Conservation (phyloP, 35 echinoderm and acorn worm species). For the Apostichopus japonicus region DNA sequence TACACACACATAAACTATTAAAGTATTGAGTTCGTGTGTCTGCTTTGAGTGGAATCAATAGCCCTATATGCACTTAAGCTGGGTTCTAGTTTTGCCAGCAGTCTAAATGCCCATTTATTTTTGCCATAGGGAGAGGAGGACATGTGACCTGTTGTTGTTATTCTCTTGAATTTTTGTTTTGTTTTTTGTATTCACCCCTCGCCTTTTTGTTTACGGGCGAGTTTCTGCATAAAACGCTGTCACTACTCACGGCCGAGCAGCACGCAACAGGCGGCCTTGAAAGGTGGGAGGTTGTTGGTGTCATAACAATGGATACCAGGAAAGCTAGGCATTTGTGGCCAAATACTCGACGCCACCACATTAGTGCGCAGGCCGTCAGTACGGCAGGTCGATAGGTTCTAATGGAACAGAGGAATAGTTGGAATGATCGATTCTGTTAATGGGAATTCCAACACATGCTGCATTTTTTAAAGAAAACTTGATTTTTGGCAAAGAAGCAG, state of each 20-base stretch:
- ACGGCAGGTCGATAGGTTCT: neutral
- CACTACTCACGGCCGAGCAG: constrained; percentile 7
- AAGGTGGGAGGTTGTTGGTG: neutral
- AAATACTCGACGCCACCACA: constrained; percentile 23
- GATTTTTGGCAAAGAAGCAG: constrained; percentile 45
- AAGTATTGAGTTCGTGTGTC: no score
- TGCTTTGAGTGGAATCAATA: no score
- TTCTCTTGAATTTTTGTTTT: neutral
- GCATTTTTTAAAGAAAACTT: constrained; percentile 37
- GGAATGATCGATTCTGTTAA: neutral
- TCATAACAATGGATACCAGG: constrained; percentile 1
- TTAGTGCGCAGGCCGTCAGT: neutral
- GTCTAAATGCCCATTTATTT: no score
- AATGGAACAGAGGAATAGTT: neutral
- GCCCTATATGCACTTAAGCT: no score
- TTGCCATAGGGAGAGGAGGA: no score
- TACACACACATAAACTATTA: no score
- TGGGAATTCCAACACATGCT: constrained; percentile 32
- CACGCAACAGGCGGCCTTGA: constrained; percentile 33
- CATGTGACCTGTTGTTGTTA: neutral
- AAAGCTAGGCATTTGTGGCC: constrained; percentile 38
- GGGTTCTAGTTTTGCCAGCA: no score
- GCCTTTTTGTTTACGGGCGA: neutral
- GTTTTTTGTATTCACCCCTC: no score
- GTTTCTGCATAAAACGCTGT: neutral